A percentile compares a stretch with the other conserved stretches of the same genome.
Conservation (phyloP, 2,113 vertebrate genomes). For the human (Homo sapiens) region GRCh38 chr15:47094501-47095000, state of each 20-base stretch:
- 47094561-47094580: background rate
- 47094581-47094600: background rate
- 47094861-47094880: background rate
- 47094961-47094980: background rate
- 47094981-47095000: background rate
- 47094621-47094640: background rate
- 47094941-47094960: background rate
- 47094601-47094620: background rate
- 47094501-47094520: too few species aligned
- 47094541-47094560: background rate
- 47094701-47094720: background rate
- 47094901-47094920: background rate
- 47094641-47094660: background rate
- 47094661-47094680: background rate
- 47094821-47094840: background rate
- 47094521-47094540: too few species aligned
- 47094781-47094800: too few species aligned
- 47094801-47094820: background rate
- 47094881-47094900: background rate
- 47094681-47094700: background rate
- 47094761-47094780: background rate
- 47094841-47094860: background rate
- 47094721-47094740: background rate
- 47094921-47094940: background rate
- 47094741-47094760: background rate